Conservation (phyloP, 37 sponge, comb jelly and placozoan genomes). For the Lycopodina hypogea region DNA sequence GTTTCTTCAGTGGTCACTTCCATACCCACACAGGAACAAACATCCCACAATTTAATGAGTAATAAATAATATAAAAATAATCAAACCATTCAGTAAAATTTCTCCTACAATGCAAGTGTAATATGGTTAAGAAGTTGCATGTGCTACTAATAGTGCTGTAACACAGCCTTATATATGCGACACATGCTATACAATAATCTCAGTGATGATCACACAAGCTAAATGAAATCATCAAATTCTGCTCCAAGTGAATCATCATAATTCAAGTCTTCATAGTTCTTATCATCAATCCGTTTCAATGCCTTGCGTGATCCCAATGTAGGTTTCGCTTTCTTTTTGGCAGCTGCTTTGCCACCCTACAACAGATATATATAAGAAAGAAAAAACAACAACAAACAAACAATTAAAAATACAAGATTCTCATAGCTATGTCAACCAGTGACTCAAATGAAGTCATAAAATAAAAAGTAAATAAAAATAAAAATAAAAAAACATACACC, state of each 20-base stretch:
- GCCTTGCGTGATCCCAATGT: background rate
- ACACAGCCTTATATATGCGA: background rate
- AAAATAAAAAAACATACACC: background rate
- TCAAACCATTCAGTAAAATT: background rate
- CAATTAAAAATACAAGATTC: no score
- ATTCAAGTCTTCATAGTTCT: background rate
- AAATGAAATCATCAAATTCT: constrained; percentile 22
- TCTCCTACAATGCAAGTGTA: background rate
- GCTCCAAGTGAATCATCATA: constrained; percentile 17
- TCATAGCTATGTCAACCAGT: no score
- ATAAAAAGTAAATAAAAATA: background rate
- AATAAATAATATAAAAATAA: no score
- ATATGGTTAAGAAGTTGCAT: no score
- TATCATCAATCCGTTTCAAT: background rate
- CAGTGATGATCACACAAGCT: background rate
- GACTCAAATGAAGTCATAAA: no score
- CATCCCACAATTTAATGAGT: no score
- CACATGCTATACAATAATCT: background rate
- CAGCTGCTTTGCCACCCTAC: background rate
- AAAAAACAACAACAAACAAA: background rate
- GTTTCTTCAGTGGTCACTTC: no score
- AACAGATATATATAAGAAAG: background rate
- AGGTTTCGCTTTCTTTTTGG: constrained; percentile 4
- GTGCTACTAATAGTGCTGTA: no score
- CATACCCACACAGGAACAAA: no score